A percentile compares a stretch with the other conserved stretches of the same genome.
Evolutionary conservation across 2,113 vertebrate species (phyloP).

Genomic region (Heterotilapia buettikoferi): DNA sequence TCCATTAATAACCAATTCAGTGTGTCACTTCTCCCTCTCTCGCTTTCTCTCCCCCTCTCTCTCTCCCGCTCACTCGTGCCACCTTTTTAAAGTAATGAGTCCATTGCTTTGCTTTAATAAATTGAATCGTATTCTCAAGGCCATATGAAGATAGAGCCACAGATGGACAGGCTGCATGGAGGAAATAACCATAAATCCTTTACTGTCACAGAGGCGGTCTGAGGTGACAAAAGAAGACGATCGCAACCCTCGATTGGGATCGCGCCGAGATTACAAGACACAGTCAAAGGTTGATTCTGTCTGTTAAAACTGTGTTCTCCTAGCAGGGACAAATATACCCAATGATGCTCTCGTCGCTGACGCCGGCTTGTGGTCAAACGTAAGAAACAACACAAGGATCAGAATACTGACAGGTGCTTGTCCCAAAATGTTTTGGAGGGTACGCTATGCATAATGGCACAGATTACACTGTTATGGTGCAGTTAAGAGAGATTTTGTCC

Average conservation of each 20-base stretch:
- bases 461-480: constrained; percentile 60
- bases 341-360: background rate
- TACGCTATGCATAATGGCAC: background rate
- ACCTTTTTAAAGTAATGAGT: constrained; percentile 99
- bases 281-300: constrained; percentile 7
- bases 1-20: constrained; percentile 99
- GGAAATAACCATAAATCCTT: constrained; percentile 99
- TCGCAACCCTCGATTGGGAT: constrained; percentile 63
- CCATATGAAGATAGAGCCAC: constrained; percentile 83
- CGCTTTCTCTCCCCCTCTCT: background rate
- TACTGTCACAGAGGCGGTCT: constrained; percentile 87
- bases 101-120: constrained; percentile 99
- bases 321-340: background rate
- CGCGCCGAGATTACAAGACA: background rate
- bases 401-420: background rate
- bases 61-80: constrained; percentile 54
- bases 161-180: constrained; percentile 67
- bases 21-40: constrained; percentile 84
- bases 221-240: constrained; percentile 92
- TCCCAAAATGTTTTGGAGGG: background rate
- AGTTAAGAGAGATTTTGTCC: constrained; percentile 14
- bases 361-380: background rate
- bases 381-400: background rate
- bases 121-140: constrained; percentile 99
- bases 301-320: constrained; percentile 3